These are phyloP conservation scores for Strigamia maritima DNA, from an alignment of 2,888 invertebrate species.

Conservation along the genomic window DNA sequence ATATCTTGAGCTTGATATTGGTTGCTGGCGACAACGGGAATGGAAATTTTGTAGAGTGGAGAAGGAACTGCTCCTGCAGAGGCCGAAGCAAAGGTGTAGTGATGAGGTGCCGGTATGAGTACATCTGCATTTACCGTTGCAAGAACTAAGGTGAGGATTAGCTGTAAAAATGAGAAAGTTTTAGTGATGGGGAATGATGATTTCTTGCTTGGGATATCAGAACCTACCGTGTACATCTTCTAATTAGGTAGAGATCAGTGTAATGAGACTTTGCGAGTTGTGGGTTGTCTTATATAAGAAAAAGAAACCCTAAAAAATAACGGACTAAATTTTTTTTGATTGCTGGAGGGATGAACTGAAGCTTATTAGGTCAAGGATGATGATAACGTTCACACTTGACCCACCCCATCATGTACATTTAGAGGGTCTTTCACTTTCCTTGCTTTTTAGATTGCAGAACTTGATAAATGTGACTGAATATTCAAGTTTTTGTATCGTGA, in stretches of 20 bases:
- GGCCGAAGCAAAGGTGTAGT: neutral
- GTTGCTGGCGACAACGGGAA: conserved; percentile 22
- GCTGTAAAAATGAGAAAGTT: neutral
- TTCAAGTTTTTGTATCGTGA: no score
- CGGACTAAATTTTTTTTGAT: neutral
- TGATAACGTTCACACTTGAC: neutral
- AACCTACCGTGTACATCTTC: neutral
- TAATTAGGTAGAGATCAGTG: neutral
- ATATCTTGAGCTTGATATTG: conserved; percentile 69
- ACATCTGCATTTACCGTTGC: neutral
- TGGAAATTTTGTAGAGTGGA: neutral
- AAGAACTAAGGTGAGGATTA: neutral
- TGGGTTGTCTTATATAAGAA: neutral
- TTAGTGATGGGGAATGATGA: neutral
- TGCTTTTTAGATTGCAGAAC: neutral
- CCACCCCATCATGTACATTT: neutral
- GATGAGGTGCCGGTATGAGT: neutral
- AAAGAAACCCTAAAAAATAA: neutral
- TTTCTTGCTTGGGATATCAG: neutral
- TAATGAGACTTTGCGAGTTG: neutral
- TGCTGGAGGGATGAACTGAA: neutral
- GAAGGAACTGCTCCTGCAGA: neutral
- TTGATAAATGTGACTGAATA: no score
- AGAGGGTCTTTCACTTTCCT: neutral
- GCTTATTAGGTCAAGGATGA: neutral